These are phyloP conservation scores for Streblospio benedicti DNA, from an alignment of 1,140 invertebrate genomes.

Conservation along the genomic window DNA sequence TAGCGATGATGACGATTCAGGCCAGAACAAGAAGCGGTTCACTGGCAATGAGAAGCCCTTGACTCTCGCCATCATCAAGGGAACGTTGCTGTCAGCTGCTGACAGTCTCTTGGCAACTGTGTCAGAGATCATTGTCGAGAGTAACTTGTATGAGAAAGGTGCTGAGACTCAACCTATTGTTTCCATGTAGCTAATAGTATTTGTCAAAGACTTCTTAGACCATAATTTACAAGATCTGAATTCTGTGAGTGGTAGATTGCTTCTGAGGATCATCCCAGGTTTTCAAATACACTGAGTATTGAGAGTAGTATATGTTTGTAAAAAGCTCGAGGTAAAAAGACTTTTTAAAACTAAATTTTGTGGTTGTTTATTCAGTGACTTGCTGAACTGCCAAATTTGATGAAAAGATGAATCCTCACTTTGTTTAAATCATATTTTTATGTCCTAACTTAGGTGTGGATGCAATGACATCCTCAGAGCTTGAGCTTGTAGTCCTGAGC, in stretches of 20 bases:
- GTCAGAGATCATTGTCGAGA: constrained; percentile 36
- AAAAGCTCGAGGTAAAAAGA: too few relatives aligned
- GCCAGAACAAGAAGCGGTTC: too few relatives aligned
- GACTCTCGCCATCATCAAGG: constrained; percentile 35
- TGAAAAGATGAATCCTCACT: neutral
- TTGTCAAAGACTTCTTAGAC: too few relatives aligned
- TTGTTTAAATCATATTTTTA: neutral
- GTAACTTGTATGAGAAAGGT: constrained; percentile 20
- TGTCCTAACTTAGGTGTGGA: constrained; percentile 23
- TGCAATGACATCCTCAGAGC: constrained; percentile 35
- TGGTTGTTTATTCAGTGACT: neutral
- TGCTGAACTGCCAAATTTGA: neutral
- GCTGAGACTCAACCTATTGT: neutral
- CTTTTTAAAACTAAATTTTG: neutral
- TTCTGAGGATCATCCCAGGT: too few relatives aligned
- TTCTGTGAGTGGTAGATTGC: too few relatives aligned
- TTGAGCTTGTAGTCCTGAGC: constrained; percentile 40
- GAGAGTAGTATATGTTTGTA: too few relatives aligned
- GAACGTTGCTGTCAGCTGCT: constrained; percentile 31
- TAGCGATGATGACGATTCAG: too few relatives aligned
- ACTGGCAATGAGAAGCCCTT: constrained; percentile 25
- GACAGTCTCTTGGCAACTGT: constrained; percentile 39
- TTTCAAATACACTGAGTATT: too few relatives aligned
- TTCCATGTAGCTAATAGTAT: neutral
- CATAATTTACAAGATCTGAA: too few relatives aligned